Percentiles rank a stretch among this genome's conserved stretches.
Evolutionary conservation across 1,140 invertebrate genomes (phyloP).

Genomic region (Drosophila pectinifera): DNA sequence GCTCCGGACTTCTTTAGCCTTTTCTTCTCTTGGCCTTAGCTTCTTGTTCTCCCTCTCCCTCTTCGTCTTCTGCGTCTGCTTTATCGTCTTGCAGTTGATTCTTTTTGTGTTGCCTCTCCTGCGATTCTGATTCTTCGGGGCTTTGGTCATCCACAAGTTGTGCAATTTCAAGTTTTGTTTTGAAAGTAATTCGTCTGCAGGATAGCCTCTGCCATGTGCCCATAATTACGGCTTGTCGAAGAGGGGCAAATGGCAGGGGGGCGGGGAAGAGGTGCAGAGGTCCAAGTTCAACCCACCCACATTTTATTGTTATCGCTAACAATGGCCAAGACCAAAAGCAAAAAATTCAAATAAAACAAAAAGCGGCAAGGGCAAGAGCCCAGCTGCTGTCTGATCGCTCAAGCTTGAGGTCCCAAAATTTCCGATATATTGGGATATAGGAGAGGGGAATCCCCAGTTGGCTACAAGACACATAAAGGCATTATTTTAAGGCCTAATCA

Average conservation of each 20-base stretch:
- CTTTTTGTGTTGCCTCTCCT: slow-evolving; percentile 20
- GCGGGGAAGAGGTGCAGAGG: slow-evolving; percentile 33
- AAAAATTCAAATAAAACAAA: slow-evolving; percentile 14
- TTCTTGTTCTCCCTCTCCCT: slow-evolving; percentile 37
- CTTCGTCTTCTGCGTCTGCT: slow-evolving; percentile 34
- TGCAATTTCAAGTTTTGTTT: slow-evolving; percentile 69
- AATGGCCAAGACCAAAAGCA: slow-evolving; percentile 54
- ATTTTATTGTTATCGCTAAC: slow-evolving; percentile 81
- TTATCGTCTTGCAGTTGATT: slow-evolving; percentile 35
- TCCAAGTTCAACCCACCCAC: slow-evolving; percentile 82
- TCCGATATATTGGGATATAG: not conserved
- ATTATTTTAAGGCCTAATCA: no score
- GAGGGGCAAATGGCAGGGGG: slow-evolving; percentile 22
- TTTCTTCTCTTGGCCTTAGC: slow-evolving; percentile 31
- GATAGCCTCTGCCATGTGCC: slow-evolving; percentile 51
- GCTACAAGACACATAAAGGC: not conserved
- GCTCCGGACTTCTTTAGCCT: slow-evolving; percentile 38
- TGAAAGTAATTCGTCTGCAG: slow-evolving; percentile 78
- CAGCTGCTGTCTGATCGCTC: slow-evolving; percentile 59
- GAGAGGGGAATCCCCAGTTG: not conserved
- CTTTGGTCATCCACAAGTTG: slow-evolving; percentile 65
- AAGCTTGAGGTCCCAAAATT: slow-evolving; percentile 8
- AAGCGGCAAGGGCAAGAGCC: slow-evolving; percentile 42
- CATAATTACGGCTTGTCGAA: slow-evolving; percentile 69
- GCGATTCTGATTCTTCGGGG: slow-evolving; percentile 12